phyloP scores from a whole-genome alignment of 2,113 vertebrate genomes.

The Tympanuchus pallidicinctus region DNA sequence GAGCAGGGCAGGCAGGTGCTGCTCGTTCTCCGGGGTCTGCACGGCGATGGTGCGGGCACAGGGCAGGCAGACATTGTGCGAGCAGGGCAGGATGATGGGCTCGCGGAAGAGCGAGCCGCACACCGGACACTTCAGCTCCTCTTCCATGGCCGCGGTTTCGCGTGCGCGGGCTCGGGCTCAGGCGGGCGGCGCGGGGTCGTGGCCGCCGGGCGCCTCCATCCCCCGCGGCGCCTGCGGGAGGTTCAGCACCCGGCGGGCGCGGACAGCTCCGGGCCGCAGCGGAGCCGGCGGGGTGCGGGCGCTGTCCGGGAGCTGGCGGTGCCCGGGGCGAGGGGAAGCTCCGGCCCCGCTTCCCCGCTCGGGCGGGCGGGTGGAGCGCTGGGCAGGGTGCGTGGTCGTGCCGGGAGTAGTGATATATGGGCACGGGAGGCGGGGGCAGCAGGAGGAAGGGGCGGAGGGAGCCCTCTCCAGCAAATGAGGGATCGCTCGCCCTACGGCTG shows the following conservation, averaged over 20 bases:
- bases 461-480: slow-evolving; percentile 71
- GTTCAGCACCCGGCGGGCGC: not conserved
- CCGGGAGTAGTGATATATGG: not conserved
- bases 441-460: slow-evolving; percentile 58
- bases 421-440: not conserved
- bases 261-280: not conserved
- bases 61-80: slow-evolving; percentile 93
- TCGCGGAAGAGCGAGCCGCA: slow-evolving; percentile 96
- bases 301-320: not conserved
- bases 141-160: slow-evolving; percentile 85
- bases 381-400: not conserved
- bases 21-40: slow-evolving; percentile 92
- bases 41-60: slow-evolving; percentile 95
- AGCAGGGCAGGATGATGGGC: slow-evolving; percentile 95
- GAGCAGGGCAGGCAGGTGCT: slow-evolving; percentile 80
- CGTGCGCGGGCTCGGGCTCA: not conserved
- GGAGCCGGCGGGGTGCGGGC: not conserved
- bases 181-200: too few species aligned
- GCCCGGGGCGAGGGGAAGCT: slow-evolving; percentile 5
- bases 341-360: not conserved
- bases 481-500: slow-evolving; percentile 28
- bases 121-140: slow-evolving; percentile 96
- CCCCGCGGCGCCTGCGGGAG: too few species aligned
- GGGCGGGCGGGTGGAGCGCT: not conserved
- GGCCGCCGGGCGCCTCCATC: too few species aligned